Conservation (phyloP, 1,140 invertebrate species). For the Camponotus floridanus region DNA sequence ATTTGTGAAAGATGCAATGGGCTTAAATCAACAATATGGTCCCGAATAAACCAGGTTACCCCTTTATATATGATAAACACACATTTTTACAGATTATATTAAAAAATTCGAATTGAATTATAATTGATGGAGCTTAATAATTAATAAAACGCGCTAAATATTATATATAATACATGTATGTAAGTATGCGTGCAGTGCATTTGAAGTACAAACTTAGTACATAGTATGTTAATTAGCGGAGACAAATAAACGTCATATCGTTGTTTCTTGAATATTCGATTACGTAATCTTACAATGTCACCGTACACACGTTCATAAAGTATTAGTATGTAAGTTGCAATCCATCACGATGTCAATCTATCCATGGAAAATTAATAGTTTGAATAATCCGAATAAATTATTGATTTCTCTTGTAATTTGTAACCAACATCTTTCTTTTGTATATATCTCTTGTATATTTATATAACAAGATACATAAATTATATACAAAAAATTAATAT, state of each 20-base stretch:
- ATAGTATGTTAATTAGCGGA: slow-evolving; percentile 7
- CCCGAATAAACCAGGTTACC: neutral
- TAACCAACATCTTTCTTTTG: neutral
- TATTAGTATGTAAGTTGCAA: slow-evolving; percentile 18
- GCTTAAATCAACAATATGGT: slow-evolving; percentile 2
- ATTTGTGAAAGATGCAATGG: neutral
- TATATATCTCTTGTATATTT: neutral
- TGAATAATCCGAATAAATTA: neutral
- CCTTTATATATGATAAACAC: neutral
- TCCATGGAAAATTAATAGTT: slow-evolving; percentile 9
- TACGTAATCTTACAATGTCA: neutral
- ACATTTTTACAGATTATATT: neutral
- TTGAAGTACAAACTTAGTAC: neutral
- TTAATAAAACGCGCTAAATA: neutral
- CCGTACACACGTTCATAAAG: neutral
- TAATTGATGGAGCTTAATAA: neutral
- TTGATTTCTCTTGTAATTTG: neutral
- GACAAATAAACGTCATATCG: neutral
- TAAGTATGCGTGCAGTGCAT: neutral
- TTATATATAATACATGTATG: neutral
- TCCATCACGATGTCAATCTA: slow-evolving; percentile 2
- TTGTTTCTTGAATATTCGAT: slow-evolving; percentile 35
- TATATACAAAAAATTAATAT: neutral
- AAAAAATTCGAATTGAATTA: neutral
- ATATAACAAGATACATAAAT: neutral